A percentile compares a stretch with the other conserved stretches of the same genome.
Evolutionary conservation across 2,888 invertebrate species (phyloP).

Genomic region (Amblyjoppa proteus): DNA sequence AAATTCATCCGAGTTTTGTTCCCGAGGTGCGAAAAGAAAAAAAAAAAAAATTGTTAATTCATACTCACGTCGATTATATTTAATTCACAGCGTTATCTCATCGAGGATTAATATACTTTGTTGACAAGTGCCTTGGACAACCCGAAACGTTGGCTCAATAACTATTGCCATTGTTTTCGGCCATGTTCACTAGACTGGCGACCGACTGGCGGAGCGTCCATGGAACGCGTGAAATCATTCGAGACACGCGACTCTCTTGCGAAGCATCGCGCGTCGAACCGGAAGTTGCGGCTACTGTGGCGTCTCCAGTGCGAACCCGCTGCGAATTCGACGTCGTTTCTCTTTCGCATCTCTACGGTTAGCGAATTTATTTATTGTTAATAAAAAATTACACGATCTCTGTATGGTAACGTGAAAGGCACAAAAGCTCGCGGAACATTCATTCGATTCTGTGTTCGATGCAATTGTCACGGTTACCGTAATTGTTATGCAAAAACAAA

Average conservation of each 20-base stretch:
- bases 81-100: constrained; percentile 61
- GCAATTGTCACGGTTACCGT: background rate
- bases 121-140: constrained; percentile 76
- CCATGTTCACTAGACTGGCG: constrained; percentile 81
- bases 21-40: background rate
- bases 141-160: constrained; percentile 76
- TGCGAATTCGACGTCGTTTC: background rate
- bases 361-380: too few relatives aligned
- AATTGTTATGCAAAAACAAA: background rate
- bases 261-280: constrained; percentile 14
- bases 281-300: constrained; percentile 52
- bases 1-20: constrained; percentile 32
- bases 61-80: constrained; percentile 62
- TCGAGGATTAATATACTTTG: constrained; percentile 75
- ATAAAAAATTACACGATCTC: too few relatives aligned
- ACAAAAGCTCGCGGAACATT: too few relatives aligned
- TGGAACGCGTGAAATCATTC: constrained; percentile 53
- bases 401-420: too few relatives aligned
- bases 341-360: background rate
- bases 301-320: constrained; percentile 23
- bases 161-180: constrained; percentile 80
- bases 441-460: background rate
- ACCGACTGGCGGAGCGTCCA: constrained; percentile 69
- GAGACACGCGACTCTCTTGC: constrained; percentile 49
- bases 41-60: background rate